Evolutionary conservation across 2,888 invertebrate genomes (phyloP), one percentile per base, ranked within the genome.

Genomic region (Sesamia inferens): DNA sequence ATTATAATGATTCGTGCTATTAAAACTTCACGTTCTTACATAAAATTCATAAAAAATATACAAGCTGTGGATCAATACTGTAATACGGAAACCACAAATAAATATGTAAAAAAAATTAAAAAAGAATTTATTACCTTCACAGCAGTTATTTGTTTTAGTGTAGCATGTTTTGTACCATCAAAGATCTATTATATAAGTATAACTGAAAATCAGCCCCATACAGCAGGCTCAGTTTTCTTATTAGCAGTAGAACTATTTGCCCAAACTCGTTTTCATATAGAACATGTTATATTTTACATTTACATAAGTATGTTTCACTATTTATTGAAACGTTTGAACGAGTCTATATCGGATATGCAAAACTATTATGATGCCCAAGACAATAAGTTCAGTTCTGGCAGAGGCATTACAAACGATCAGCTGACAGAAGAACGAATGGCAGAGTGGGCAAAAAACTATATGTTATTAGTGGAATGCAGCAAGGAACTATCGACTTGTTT

Each of bases 381-480:
- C 24, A 62, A 48, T 5, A 14, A 51, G 11, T 10, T 10, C 31
- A 0, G 2, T 24, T 16, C 22, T 31, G 39, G 3, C 2, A 24
- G 22, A n/a, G 39, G 19, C 5, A 16, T 54, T 54, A 16, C 0
- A 16, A 48, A 61, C 39, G 10, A 62, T 42, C 47, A 39, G 0
- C 19, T 61, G 24, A 55, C 54, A 13, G 48, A 16, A 16, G 54
- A 55, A 48, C 76, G 16, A n/a, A 42, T 19, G 11, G 39, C 67
- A 47, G 54, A 76, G 14, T 74, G 74, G 74, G 68, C 68, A 13
- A 67, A 47, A 7, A 76, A 74, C n/a, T 74, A 76, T 22, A 48
- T 74, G 42, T 68, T 67, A n/a, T 42, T 76, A 55, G 76, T 76
- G 8, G 10, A 14, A 47, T 66, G 74, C 22, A 75, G 74, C 39